Evolutionary conservation across 2,888 invertebrate genomes (phyloP), one percentile per base, ranked within the genome.

Genomic region (Brachypalpus laphriformis): DNA sequence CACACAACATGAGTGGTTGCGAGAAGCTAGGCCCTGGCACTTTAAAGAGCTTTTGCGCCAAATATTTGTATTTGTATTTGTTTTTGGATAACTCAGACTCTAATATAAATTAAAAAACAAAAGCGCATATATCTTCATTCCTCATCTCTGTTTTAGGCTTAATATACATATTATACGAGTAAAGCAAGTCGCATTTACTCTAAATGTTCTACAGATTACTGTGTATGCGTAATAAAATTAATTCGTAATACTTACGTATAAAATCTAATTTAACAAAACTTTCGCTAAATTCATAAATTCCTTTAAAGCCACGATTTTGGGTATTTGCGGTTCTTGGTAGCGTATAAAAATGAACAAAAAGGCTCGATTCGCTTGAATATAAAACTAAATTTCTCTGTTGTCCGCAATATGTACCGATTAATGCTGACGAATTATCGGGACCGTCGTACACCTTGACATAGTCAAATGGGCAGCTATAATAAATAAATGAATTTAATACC

Each of bases 231-330:
- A n/a, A n/a, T n/a, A n/a, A n/a, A n/a, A n/a, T n/a, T n/a, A n/a
- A n/a, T n/a, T 31, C 5, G 25, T 18, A 34, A 8, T 90, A 92
- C 92, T 91, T 90, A 92, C 92, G 92, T 91, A 92, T 92, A 95
- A 94, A 92, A 97, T 98, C 97, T 94, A 99, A 95, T 94, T 98
- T 98, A 93, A 99, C 99, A 94, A 98, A 99, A 93, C 97, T 96
- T 93, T 98, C 97, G 90, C 98, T 98, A 94, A 99, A 99, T 94
- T 98, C 98, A 94, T 97, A 99, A 93, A 98, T 97, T 92, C 98
- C 98, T 93, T 97, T 97, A 94, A 98, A 99, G 91, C 99, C 99
- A 92, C 98, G 95, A 93, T 99, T 98, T 93, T 98, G 98, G 89
- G 97, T 96, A 93, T 97, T 98, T 92, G 96, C 98, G 92, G 96